phyloP scores from a whole-genome alignment of 2,888 invertebrate genomes.

The Meloe dianella region DNA sequence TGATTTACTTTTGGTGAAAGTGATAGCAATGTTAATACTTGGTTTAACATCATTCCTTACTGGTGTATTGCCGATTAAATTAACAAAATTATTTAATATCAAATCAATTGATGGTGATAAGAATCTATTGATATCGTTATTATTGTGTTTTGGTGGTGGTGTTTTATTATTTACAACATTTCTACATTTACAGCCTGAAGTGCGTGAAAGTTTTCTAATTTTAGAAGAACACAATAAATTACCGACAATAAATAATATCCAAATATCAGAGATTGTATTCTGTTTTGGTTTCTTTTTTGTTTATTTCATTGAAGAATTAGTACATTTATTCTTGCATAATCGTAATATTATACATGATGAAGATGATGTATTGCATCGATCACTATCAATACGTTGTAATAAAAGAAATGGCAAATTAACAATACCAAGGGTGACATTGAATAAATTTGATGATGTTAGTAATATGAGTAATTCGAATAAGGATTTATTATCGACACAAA shows the following conservation, averaged over 20 bases:
- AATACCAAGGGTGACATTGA: slow-evolving; percentile 54
- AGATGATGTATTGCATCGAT: slow-evolving; percentile 61
- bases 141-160: slow-evolving; percentile 71
- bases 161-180: slow-evolving; percentile 71
- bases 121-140: slow-evolving; percentile 64
- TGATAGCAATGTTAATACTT: slow-evolving; percentile 66
- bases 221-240: slow-evolving; percentile 60
- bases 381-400: slow-evolving; percentile 63
- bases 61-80: slow-evolving; percentile 64
- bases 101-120: slow-evolving; percentile 55
- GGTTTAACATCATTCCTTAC: slow-evolving; percentile 65
- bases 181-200: slow-evolving; percentile 70
- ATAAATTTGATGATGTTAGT: slow-evolving; percentile 52
- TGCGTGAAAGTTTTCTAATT: slow-evolving; percentile 63
- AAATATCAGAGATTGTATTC: slow-evolving; percentile 66
- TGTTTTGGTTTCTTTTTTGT: slow-evolving; percentile 70
- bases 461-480: slow-evolving; percentile 53
- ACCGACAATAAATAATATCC: slow-evolving; percentile 60
- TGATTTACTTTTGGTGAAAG: slow-evolving; percentile 63
- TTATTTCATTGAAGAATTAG: slow-evolving; percentile 68
- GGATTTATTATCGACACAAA: slow-evolving; percentile 48
- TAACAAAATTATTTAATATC: slow-evolving; percentile 53
- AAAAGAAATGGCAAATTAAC: slow-evolving; percentile 52
- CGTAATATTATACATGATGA: slow-evolving; percentile 51
- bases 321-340: slow-evolving; percentile 62